phyloP scores from a whole-genome alignment of 1,140 invertebrate species.

The Homarus americanus region DNA sequence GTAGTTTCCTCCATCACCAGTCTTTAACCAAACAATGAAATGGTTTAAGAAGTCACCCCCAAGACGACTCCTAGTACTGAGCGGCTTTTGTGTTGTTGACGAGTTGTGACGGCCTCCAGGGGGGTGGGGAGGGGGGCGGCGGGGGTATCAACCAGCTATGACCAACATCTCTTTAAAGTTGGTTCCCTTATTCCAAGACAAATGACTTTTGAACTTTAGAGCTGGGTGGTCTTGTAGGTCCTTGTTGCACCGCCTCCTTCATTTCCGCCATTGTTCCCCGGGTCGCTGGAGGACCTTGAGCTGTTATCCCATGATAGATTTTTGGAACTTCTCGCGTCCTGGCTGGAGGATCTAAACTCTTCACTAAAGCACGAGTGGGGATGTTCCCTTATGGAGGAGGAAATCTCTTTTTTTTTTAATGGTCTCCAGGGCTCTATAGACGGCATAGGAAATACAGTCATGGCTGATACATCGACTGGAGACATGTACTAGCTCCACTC shows the following conservation, averaged over 20 bases:
- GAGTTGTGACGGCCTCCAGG: not conserved
- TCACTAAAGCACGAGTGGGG: too few species aligned
- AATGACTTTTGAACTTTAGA: not conserved
- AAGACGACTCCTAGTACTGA: not conserved
- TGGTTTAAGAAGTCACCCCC: not conserved
- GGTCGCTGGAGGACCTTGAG: not conserved
- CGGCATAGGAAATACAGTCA: too few species aligned
- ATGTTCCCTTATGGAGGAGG: too few species aligned
- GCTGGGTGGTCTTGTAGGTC: not conserved
- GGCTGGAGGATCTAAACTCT: not conserved
- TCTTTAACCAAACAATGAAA: not conserved
- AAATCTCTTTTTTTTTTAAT: too few species aligned
- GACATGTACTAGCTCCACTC: too few species aligned
- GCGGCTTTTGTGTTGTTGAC: not conserved
- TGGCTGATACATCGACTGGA: too few species aligned
- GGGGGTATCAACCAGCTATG: not conserved
- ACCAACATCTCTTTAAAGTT: not conserved
- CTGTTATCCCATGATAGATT: not conserved
- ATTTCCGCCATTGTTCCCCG: not conserved
- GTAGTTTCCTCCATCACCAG: not conserved
- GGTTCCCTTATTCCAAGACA: not conserved
- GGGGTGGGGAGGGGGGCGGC: too few species aligned
- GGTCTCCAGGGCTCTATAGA: too few species aligned
- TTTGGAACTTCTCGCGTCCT: not conserved
- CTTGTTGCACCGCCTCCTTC: not conserved